A percentile compares a stretch with the other conserved stretches of the same genome.
Conservation (phyloP, 1,140 invertebrate species). For the Lucilia cuprina region DNA sequence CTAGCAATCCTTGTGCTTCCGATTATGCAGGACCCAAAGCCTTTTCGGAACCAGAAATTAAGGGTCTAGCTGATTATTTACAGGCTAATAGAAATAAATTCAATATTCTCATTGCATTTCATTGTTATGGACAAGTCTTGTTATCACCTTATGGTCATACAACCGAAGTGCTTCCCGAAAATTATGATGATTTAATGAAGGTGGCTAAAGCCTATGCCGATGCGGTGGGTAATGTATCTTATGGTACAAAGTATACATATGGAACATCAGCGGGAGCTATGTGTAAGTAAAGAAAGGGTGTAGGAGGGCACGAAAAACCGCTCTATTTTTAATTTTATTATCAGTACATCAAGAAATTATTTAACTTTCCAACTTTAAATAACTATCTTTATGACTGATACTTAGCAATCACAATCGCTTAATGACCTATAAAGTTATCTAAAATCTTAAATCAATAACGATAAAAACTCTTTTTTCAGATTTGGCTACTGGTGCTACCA, state of each 20-base stretch:
- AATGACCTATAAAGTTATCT: neutral
- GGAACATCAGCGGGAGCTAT: conserved; percentile 66
- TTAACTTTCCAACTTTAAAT: too few species aligned
- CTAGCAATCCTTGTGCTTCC: conserved; percentile 67
- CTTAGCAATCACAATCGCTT: neutral
- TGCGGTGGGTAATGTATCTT: conserved; percentile 62
- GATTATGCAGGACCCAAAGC: conserved; percentile 74
- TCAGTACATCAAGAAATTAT: too few species aligned
- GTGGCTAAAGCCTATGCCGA: conserved; percentile 63
- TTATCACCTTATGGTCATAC: conserved; percentile 66
- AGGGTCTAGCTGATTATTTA: conserved; percentile 68
- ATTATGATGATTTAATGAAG: conserved; percentile 66
- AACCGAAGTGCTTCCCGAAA: conserved; percentile 58
- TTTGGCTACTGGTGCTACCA: conserved; percentile 66
- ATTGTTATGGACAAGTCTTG: conserved; percentile 65
- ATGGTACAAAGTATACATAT: conserved; percentile 65
- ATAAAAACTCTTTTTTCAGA: conserved; percentile 40
- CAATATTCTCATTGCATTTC: conserved; percentile 67
- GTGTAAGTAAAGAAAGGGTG: conserved; percentile 69
- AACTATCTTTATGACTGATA: too few species aligned
- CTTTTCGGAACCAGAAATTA: conserved; percentile 81
- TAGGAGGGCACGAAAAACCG: too few species aligned
- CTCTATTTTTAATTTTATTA: too few species aligned
- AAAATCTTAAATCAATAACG: neutral
- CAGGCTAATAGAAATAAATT: conserved; percentile 61